Conservation (phyloP, 2,888 invertebrate genomes). For the Oxycera nigricornis region DNA sequence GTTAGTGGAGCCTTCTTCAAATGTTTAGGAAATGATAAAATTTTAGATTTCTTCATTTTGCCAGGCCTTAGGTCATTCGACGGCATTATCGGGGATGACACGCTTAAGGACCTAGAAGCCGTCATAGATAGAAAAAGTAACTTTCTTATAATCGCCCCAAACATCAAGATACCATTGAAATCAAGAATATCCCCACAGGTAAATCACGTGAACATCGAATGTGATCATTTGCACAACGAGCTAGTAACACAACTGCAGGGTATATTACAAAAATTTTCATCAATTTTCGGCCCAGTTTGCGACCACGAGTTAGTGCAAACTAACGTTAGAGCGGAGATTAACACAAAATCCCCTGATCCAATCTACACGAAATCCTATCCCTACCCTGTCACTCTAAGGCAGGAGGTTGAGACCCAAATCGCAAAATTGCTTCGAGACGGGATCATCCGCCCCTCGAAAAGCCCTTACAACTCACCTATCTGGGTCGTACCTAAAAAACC, state of each 20-base stretch:
- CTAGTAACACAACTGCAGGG: not conserved
- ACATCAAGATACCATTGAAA: slow-evolving; percentile 8
- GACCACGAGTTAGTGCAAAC: slow-evolving; percentile 31
- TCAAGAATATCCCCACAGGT: not conserved
- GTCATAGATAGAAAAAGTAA: not conserved
- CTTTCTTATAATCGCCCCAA: not conserved
- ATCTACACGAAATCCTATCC: slow-evolving; percentile 44
- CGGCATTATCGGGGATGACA: too few relatives aligned
- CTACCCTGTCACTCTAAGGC: too few relatives aligned
- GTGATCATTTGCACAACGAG: not conserved
- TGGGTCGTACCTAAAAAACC: slow-evolving; percentile 47
- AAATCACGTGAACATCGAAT: not conserved
- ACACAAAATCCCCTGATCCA: slow-evolving; percentile 41
- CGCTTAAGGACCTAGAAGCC: too few relatives aligned
- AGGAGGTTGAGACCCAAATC: slow-evolving; percentile 41
- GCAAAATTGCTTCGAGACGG: slow-evolving; percentile 45
- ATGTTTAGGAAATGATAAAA: not conserved
- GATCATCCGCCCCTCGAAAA: slow-evolving; percentile 52
- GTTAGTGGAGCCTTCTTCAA: not conserved
- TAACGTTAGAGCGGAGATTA: too few relatives aligned
- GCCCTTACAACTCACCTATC: slow-evolving; percentile 50
- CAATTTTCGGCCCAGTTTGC: slow-evolving; percentile 37
- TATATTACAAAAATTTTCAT: slow-evolving; percentile 29
- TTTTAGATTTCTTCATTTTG: not conserved
- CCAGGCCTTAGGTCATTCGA: not conserved